A percentile compares a stretch with the other conserved stretches of the same genome.
Conservation (phyloP, 2,113 vertebrate species). For the Sciurus niger region DNA sequence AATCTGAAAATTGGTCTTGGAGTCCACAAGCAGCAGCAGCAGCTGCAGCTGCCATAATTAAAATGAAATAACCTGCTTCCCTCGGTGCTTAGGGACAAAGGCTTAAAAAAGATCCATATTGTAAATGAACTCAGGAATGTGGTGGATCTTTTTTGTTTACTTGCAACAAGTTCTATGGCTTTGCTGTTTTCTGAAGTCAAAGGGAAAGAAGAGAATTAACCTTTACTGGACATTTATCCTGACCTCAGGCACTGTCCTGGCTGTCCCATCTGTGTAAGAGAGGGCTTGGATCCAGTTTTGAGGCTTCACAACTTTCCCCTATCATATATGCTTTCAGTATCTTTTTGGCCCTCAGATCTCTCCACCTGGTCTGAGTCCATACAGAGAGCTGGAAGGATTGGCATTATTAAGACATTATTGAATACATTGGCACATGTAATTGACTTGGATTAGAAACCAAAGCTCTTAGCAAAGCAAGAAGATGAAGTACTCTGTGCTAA, state of each 20-base stretch:
- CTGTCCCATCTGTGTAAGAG: background rate
- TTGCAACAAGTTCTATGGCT: slow-evolving; percentile 77
- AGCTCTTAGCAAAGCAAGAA: slow-evolving; percentile 83
- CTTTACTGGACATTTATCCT: background rate
- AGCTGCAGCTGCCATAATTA: slow-evolving; percentile 86
- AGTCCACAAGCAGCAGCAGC: slow-evolving; percentile 79
- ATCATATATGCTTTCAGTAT: no score
- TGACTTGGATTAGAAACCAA: slow-evolving; percentile 85
- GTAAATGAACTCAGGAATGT: slow-evolving; percentile 85
- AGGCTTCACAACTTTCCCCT: background rate
- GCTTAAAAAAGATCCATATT: slow-evolving; percentile 83
- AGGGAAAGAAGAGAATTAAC: slow-evolving; percentile 1
- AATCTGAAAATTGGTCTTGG: slow-evolving; percentile 81
- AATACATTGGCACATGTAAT: slow-evolving; percentile 83
- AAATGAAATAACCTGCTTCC: slow-evolving; percentile 87
- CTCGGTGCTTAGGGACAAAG: slow-evolving; percentile 84
- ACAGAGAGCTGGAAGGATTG: slow-evolving; percentile 76
- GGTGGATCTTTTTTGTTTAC: slow-evolving; percentile 77
- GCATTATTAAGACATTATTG: slow-evolving; percentile 86
- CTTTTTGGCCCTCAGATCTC: slow-evolving; percentile 58
- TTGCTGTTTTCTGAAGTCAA: slow-evolving; percentile 75
- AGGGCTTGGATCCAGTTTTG: background rate
- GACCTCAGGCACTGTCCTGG: background rate
- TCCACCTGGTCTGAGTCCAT: slow-evolving; percentile 73
- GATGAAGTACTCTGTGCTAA: slow-evolving; percentile 78